Conservation (phyloP, 1,140 invertebrate species). For the Cydia fagiglandana region DNA sequence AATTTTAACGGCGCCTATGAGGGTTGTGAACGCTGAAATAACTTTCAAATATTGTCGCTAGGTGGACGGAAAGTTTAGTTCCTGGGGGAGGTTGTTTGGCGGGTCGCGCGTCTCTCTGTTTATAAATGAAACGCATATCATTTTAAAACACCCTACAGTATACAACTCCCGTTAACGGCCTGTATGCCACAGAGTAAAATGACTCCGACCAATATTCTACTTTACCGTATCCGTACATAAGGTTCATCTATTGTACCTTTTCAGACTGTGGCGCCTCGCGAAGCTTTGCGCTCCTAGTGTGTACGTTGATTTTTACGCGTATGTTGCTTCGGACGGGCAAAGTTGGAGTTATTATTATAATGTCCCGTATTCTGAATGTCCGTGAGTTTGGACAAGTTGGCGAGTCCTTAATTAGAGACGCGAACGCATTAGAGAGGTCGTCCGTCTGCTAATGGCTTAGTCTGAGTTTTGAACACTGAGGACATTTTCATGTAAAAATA, state of each 20-base stretch:
- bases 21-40: slow-evolving; percentile 77
- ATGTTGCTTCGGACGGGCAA: slow-evolving; percentile 45
- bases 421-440: slow-evolving; percentile 39
- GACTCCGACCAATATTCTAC: background rate
- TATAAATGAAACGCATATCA: slow-evolving; percentile 76
- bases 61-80: slow-evolving; percentile 77
- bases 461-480: slow-evolving; percentile 6
- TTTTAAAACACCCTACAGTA: slow-evolving; percentile 64
- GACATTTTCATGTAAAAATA: background rate
- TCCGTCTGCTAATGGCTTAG: slow-evolving; percentile 37
- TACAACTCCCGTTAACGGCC: slow-evolving; percentile 42
- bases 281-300: slow-evolving; percentile 32
- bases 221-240: background rate
- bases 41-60: slow-evolving; percentile 80
- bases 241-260: background rate
- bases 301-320: slow-evolving; percentile 46
- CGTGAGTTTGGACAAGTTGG: slow-evolving; percentile 47
- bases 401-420: slow-evolving; percentile 48
- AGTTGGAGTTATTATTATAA: slow-evolving; percentile 57
- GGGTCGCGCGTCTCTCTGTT: slow-evolving; percentile 65
- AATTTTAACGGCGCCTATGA: slow-evolving; percentile 79
- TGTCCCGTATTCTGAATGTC: slow-evolving; percentile 43
- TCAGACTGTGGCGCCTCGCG: slow-evolving; percentile 41
- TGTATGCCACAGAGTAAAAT: slow-evolving; percentile 37
- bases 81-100: slow-evolving; percentile 72